phyloP scores from a whole-genome alignment of 2,888 invertebrate species.

The Tricholauxania praeusta region DNA sequence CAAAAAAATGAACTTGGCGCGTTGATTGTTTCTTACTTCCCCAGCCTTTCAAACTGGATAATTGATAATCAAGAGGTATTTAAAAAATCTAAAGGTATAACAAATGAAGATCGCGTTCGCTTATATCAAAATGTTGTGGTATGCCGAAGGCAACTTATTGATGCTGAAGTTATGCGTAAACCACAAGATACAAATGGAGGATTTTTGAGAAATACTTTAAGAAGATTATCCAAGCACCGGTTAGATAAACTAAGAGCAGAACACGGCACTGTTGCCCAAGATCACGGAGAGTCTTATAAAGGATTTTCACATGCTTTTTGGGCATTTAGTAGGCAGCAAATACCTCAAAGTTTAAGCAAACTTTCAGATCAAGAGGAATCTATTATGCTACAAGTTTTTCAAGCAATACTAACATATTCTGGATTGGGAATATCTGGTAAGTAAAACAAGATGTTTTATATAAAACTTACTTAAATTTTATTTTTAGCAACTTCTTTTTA shows the following conservation, averaged over 20 bases:
- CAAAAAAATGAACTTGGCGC: constrained; percentile 94
- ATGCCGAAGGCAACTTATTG: constrained; percentile 85
- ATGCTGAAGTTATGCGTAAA: constrained; percentile 84
- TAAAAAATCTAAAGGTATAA: constrained; percentile 77
- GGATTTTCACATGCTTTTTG: constrained; percentile 89
- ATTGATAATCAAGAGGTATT: constrained; percentile 79
- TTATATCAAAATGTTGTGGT: constrained; percentile 89
- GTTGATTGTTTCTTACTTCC: constrained; percentile 91
- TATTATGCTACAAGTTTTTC: constrained; percentile 88
- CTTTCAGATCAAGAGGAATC: constrained; percentile 90
- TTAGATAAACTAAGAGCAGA: constrained; percentile 81
- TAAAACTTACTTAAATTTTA: too few species aligned
- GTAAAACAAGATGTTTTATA: constrained; percentile 52
- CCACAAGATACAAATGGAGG: constrained; percentile 87
- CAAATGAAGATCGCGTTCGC: constrained; percentile 88
- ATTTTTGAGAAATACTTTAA: constrained; percentile 88
- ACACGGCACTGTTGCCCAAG: constrained; percentile 73
- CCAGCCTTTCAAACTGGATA: constrained; percentile 84
- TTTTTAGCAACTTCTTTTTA: too few species aligned
- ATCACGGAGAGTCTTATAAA: constrained; percentile 87
- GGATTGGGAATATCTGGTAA: constrained; percentile 79
- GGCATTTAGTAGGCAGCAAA: constrained; percentile 86
- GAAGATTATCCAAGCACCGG: constrained; percentile 87
- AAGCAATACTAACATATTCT: constrained; percentile 89
- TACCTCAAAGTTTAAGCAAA: constrained; percentile 86